Percentiles rank a stretch among this genome's conserved stretches.
Evolutionary conservation across 2,797 vertebrate genomes (phyloP).

Genomic region (Atherinosoma microstoma): DNA sequence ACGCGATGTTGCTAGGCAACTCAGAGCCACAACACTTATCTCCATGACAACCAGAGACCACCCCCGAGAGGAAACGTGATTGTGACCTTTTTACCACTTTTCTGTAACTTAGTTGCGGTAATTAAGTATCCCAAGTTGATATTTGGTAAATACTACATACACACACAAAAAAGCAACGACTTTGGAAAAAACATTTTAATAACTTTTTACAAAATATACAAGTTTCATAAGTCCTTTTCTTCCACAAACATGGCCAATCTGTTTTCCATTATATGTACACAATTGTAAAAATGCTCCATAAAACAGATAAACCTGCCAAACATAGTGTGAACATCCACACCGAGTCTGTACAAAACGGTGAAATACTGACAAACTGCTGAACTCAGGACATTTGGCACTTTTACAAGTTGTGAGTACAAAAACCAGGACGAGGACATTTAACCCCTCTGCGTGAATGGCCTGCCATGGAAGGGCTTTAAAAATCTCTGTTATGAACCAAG

Average conservation of each 20-base stretch:
- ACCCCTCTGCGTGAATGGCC: slow-evolving; percentile 45
- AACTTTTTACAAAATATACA: slow-evolving; percentile 82
- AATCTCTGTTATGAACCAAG: slow-evolving; percentile 21
- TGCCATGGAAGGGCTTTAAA: slow-evolving; percentile 37
- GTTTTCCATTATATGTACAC: slow-evolving; percentile 63
- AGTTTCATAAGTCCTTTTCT: slow-evolving; percentile 34
- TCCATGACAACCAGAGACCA: background rate
- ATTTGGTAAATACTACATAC: background rate
- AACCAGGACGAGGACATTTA: slow-evolving; percentile 51
- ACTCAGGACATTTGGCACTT: slow-evolving; percentile 71
- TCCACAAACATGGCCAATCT: slow-evolving; percentile 47
- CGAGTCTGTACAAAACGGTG: slow-evolving; percentile 40
- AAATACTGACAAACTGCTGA: slow-evolving; percentile 28
- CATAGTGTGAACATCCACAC: slow-evolving; percentile 37
- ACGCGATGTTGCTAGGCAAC: slow-evolving; percentile 38
- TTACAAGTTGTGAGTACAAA: slow-evolving; percentile 54
- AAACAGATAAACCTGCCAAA: slow-evolving; percentile 60
- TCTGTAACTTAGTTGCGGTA: too few relatives aligned
- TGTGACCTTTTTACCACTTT: too few relatives aligned
- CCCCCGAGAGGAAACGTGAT: background rate
- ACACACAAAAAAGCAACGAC: background rate
- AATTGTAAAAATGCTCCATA: slow-evolving; percentile 68
- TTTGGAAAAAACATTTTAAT: slow-evolving; percentile 80
- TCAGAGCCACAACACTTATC: slow-evolving; percentile 26
- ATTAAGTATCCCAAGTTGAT: background rate